Percentiles rank a stretch among this genome's conserved stretches.
Conservation (phyloP, 2,797 vertebrate genomes). For the Enteromius afrohamiltoni region DNA sequence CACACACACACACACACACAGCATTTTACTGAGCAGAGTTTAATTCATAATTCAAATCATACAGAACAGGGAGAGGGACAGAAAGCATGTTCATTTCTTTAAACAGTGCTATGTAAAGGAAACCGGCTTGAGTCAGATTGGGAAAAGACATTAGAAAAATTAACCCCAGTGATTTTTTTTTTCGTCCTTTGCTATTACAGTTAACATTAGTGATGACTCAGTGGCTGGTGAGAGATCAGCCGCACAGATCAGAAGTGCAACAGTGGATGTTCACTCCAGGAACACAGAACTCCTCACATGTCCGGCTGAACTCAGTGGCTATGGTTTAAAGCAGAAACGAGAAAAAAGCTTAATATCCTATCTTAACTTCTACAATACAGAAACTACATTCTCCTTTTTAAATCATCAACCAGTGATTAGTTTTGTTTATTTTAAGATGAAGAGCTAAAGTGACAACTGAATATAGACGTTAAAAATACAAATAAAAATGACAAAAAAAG, state of each 20-base stretch:
- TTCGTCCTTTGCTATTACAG: background rate
- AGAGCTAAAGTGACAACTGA: background rate
- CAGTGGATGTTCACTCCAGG: slow-evolving; percentile 44
- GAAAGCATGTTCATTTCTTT: background rate
- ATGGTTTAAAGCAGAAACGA: background rate
- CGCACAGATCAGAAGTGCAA: slow-evolving; percentile 59
- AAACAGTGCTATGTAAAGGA: slow-evolving; percentile 15
- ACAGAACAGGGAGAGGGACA: background rate
- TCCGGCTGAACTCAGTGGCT: slow-evolving; percentile 37
- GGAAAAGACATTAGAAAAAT: background rate
- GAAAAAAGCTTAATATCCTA: background rate
- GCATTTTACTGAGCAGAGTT: slow-evolving; percentile 57
- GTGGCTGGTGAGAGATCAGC: background rate
- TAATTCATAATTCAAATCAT: slow-evolving; percentile 49
- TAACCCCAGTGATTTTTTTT: background rate
- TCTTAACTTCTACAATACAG: background rate
- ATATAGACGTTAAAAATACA: background rate
- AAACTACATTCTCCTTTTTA: background rate
- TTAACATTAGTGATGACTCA: slow-evolving; percentile 5
- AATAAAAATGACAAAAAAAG: background rate
- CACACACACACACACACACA: slow-evolving; percentile 28
- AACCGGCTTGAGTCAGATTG: background rate
- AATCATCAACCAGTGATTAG: background rate
- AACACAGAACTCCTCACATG: slow-evolving; percentile 63
- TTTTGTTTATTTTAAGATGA: background rate